A percentile compares a stretch with the other conserved stretches of the same genome.
Conservation (phyloP, 2,888 invertebrate genomes). For the Brachyopa scutellaris region DNA sequence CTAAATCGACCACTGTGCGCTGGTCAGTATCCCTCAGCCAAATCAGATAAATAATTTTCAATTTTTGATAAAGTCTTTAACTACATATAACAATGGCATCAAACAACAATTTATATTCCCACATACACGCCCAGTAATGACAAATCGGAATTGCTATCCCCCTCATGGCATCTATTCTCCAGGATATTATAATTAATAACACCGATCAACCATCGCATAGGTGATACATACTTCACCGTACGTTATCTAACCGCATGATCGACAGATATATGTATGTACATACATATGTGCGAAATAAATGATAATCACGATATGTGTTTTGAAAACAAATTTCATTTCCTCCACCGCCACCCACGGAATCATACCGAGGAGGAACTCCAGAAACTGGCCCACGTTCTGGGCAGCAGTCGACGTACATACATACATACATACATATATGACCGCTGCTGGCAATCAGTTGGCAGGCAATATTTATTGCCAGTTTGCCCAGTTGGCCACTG, state of each 20-base stretch:
- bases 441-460: conserved; percentile 54
- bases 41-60: too few relatives aligned
- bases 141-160: conserved; percentile 16
- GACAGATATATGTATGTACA: too few relatives aligned
- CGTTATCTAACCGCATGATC: conserved; percentile 50
- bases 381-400: conserved; percentile 6
- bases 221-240: conserved; percentile 57
- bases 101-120: too few relatives aligned
- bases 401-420: conserved; percentile 38
- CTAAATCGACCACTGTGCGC: too few relatives aligned
- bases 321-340: conserved; percentile 15
- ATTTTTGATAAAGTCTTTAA: too few relatives aligned
- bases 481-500: conserved; percentile 25
- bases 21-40: too few relatives aligned
- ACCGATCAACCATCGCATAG: conserved; percentile 26
- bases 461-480: conserved; percentile 64
- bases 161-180: conserved; percentile 9
- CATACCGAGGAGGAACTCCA: not conserved
- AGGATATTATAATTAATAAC: conserved; percentile 55
- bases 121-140: not conserved
- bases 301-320: conserved; percentile 48
- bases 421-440: too few relatives aligned
- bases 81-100: too few relatives aligned
- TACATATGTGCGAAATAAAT: conserved; percentile 44
- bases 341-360: not conserved